Percentiles rank a stretch among this genome's conserved stretches.
These are phyloP conservation scores for Haliclona indistincta DNA, from an alignment of 37 sponge, comb jelly and placozoan genomes.

Conservation along the genomic window DNA sequence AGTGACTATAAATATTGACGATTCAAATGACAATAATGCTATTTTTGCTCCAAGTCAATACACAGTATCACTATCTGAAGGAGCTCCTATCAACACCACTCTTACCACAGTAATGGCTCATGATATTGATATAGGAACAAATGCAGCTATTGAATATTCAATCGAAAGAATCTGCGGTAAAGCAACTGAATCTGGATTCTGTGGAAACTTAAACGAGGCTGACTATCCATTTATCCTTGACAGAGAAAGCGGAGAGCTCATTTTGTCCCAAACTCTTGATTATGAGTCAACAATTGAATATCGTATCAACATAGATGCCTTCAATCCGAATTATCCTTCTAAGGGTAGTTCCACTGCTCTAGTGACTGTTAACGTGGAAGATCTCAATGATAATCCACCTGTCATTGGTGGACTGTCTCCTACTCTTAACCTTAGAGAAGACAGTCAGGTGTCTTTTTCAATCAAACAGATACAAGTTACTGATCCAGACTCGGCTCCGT, in stretches of 20 bases:
- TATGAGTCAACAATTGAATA: constrained; percentile 25
- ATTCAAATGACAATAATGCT: constrained; percentile 46
- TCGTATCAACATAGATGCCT: constrained; percentile 15
- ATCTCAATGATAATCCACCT: constrained; percentile 72
- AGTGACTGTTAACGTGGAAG: constrained; percentile 37
- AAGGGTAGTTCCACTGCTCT: constrained; percentile 23
- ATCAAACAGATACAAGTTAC: constrained; percentile 11
- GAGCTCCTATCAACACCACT: not conserved
- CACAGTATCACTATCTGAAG: constrained; percentile 5
- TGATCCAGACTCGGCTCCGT: constrained; percentile 45
- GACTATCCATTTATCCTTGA: constrained; percentile 41
- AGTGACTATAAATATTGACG: constrained; percentile 1
- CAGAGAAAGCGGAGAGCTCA: constrained; percentile 35
- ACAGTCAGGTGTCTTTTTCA: not conserved
- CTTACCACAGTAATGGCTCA: constrained; percentile 6
- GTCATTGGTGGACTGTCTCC: not conserved
- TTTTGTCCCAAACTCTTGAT: constrained; percentile 17
- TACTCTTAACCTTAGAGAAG: not conserved
- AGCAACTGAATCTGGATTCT: not conserved
- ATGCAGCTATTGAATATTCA: not conserved
- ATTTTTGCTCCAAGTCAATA: constrained; percentile 1
- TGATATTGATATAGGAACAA: constrained; percentile 11
- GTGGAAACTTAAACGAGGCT: not conserved
- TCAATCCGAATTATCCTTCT: not conserved
- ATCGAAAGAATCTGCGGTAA: not conserved